Evolutionary conservation across 2,888 invertebrate species (phyloP).

Genomic region (Oligia fasciuncula): DNA sequence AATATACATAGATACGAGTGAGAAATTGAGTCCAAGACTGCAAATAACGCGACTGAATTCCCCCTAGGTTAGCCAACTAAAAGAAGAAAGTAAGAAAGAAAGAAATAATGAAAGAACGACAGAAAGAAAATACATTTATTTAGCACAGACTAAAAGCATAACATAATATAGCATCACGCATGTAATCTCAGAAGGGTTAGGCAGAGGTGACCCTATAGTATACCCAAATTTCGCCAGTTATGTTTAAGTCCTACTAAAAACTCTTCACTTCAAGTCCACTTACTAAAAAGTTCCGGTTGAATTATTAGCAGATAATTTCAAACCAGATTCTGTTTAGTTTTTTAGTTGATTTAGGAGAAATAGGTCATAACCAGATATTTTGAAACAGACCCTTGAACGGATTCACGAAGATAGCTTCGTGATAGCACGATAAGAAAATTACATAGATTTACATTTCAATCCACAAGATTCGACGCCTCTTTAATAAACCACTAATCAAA

Average conservation of each 20-base stretch:
- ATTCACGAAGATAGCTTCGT: neutral
- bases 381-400: neutral
- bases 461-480: neutral
- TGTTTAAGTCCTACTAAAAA: too few species aligned
- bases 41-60: neutral
- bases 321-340: neutral
- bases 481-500: slow-evolving; percentile 10
- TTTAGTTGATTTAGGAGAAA: neutral
- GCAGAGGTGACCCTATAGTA: neutral
- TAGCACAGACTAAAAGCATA: neutral
- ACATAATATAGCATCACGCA: neutral
- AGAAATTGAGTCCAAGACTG: neutral
- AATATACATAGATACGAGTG: neutral
- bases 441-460: slow-evolving; percentile 12
- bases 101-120: too few species aligned
- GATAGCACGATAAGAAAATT: neutral
- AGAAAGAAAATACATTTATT: neutral
- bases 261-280: too few species aligned
- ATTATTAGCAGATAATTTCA: neutral
- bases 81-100: too few species aligned
- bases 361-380: neutral
- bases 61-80: neutral
- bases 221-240: neutral
- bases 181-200: neutral
- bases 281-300: neutral